Base-by-base conservation (phyloP, 2,888 invertebrate species). In the Himalopsyche japonica region DNA sequence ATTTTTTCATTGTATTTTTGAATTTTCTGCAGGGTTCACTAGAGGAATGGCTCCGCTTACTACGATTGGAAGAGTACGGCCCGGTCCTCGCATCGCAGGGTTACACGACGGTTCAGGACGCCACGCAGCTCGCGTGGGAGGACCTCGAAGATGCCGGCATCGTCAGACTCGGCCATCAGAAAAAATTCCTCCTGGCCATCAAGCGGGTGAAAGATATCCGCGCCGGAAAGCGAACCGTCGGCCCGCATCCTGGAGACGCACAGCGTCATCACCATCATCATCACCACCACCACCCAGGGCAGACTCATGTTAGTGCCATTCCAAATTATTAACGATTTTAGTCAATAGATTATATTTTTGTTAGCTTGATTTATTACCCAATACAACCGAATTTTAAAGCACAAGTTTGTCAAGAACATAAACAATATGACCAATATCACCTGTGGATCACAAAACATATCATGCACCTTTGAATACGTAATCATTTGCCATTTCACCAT, bases 121-220 rank as follows among this genome's bases (percentile, higher is more conserved):
- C 99, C 82, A 97, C 97, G 47, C 97, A 98, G 89, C 94, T 99
- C 82, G 97, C 98, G 85, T 99, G 99, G 98, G 99, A 99, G 92
- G 99, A 99, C 92, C 94, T 99, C 89, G 99, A 99, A 92, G 99
- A 99, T 89, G 98, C 99, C 90, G 97, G 97, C 84, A 97, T 97
- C 89, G 96, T 97, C 32, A 95, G 97, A 89, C 92, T 97, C 89
- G 99, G 99, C 48, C 99, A 99, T 90, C 99, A 99, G 92, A 99
- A 99, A 94, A 98, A 99, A 93, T 96, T 99, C 88, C 94, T 98
- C 89, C 93, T 99, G 89, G 99, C 99, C 86, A 98, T 99, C 88
- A 99, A 99, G 91, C 94, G 98, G 90, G 96, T 99, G 82, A 98
- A 98, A 91, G 97, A 98, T 90, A 97, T 98, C 85, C 94, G 96